These are phyloP conservation scores for Eudasyphora cyanicolor DNA, from an alignment of 2,888 invertebrate genomes.

Conservation along the genomic window DNA sequence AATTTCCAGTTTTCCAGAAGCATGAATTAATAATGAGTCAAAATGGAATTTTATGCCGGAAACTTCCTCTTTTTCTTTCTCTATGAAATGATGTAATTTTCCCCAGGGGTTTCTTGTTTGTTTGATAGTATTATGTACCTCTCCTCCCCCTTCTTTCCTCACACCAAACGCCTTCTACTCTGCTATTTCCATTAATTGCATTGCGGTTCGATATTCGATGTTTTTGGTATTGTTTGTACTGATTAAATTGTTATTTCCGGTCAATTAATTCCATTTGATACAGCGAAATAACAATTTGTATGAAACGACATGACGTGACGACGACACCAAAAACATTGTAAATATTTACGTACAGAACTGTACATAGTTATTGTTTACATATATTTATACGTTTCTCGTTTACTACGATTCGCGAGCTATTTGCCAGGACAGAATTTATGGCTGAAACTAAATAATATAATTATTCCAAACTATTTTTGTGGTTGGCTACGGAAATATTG, in stretches of 20 bases:
- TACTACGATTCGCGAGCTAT: neutral
- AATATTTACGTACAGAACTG: slow-evolving; percentile 22
- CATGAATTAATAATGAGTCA: neutral
- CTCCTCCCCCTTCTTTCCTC: neutral
- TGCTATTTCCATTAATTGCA: neutral
- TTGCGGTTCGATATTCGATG: neutral
- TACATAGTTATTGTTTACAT: neutral
- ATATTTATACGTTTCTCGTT: neutral
- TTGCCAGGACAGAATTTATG: slow-evolving; percentile 11
- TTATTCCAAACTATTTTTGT: neutral
- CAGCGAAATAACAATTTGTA: neutral
- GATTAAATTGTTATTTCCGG: slow-evolving; percentile 65
- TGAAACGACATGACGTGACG: neutral
- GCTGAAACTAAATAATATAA: slow-evolving; percentile 1
- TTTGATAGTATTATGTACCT: neutral
- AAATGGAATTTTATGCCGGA: too few species aligned
- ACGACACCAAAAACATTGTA: neutral
- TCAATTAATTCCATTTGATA: slow-evolving; percentile 48
- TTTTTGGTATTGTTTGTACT: slow-evolving; percentile 10
- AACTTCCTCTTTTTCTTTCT: neutral
- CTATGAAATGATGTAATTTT: neutral
- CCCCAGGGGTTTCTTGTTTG: neutral
- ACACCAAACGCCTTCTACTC: neutral
- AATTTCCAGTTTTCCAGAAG: neutral
- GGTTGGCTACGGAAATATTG: neutral